phyloP scores from a whole-genome alignment of 2,888 invertebrate genomes.

The Digitonthophagus gazella region DNA sequence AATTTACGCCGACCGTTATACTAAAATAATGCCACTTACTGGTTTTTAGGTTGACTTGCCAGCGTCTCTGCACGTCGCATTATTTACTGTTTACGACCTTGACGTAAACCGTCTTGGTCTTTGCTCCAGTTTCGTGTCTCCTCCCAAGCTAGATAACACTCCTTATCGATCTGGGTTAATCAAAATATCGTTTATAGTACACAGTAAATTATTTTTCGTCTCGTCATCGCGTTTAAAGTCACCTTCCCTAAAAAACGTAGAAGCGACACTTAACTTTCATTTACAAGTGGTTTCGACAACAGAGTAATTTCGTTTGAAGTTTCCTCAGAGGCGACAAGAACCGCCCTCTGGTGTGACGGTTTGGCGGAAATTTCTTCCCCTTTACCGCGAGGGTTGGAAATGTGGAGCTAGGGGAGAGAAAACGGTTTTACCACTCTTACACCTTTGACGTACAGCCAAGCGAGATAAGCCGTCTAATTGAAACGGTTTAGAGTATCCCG shows the following conservation, averaged over 20 bases:
- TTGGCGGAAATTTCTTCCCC: neutral
- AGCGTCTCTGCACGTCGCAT: neutral
- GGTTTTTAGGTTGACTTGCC: neutral
- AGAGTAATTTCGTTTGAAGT: neutral
- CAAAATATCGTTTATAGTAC: too few relatives aligned
- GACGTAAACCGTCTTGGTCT: too few relatives aligned
- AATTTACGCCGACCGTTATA: neutral
- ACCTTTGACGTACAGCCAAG: slow-evolving; percentile 15
- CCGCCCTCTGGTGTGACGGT: neutral
- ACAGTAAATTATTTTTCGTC: too few relatives aligned
- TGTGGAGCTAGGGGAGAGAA: neutral
- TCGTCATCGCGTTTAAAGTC: too few relatives aligned
- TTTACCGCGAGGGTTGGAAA: neutral
- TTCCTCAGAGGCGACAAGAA: neutral
- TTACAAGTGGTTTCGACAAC: neutral
- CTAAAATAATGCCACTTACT: neutral
- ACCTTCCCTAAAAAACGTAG: neutral
- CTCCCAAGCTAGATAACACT: too few relatives aligned
- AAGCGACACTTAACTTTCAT: neutral
- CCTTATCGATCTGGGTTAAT: too few relatives aligned
- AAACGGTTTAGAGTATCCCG: slow-evolving; percentile 14
- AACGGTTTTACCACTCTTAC: neutral
- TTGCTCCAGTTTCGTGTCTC: too few relatives aligned
- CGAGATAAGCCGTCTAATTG: slow-evolving; percentile 16
- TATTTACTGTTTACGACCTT: neutral